Conservation (phyloP, 2,888 invertebrate genomes). For the Pollenia labialis region DNA sequence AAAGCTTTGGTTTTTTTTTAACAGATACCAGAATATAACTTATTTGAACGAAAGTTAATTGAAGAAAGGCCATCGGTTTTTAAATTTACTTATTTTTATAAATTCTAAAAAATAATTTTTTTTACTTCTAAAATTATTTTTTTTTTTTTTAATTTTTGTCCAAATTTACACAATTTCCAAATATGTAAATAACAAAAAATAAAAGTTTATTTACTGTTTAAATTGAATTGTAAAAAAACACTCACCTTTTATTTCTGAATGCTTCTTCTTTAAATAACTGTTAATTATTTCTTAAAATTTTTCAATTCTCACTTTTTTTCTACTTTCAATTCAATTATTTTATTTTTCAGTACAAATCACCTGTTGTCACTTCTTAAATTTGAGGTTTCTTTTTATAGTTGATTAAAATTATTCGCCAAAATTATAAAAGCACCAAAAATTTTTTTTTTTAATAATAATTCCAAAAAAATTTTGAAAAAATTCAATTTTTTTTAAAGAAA, state of each 20-base stretch:
- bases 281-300: slow-evolving; percentile 5
- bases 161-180: too few species aligned
- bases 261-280: neutral
- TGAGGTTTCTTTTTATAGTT: slow-evolving; percentile 8
- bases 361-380: slow-evolving; percentile 50
- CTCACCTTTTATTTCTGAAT: slow-evolving; percentile 55
- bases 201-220: neutral
- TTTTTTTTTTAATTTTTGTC: too few species aligned
- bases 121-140: too few species aligned
- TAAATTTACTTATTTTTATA: too few species aligned
- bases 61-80: too few species aligned
- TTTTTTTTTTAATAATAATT: neutral
- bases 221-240: neutral
- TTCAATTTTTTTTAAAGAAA: neutral
- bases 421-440: slow-evolving; percentile 46
- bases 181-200: neutral
- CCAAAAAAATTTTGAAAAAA: slow-evolving; percentile 23
- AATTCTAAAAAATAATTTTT: too few species aligned
- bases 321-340: slow-evolving; percentile 1
- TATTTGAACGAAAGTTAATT: too few species aligned
- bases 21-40: too few species aligned
- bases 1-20: neutral
- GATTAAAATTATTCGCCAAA: slow-evolving; percentile 5
- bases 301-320: slow-evolving; percentile 6
- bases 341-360: slow-evolving; percentile 34